Evolutionary conservation across 1,140 invertebrate species (phyloP).

Genomic region (Paralvinella palmiformis): DNA sequence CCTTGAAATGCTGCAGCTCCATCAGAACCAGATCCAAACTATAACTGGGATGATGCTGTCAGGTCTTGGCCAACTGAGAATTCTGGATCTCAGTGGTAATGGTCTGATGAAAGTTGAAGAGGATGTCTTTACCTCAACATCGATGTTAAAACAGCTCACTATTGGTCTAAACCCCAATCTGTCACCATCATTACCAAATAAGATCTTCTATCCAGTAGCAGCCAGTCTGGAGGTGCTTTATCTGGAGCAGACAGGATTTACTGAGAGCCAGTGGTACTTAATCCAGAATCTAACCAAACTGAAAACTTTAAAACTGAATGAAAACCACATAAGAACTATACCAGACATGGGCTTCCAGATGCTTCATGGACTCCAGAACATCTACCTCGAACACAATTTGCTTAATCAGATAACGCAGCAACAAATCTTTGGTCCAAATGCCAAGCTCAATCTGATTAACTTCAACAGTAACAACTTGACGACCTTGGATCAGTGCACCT

Average conservation of each 20-base stretch:
- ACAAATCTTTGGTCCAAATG: slow-evolving; percentile 7
- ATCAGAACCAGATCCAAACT: neutral
- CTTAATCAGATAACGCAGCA: neutral
- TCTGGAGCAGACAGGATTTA: neutral
- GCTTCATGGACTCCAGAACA: neutral
- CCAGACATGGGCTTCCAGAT: neutral
- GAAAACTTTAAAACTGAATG: neutral
- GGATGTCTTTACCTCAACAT: too few species aligned
- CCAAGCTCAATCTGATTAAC: neutral
- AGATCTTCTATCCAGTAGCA: neutral
- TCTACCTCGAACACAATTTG: neutral
- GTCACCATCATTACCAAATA: too few species aligned
- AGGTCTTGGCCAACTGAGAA: too few species aligned
- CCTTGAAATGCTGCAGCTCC: neutral
- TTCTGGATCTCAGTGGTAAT: too few species aligned
- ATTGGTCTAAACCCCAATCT: too few species aligned
- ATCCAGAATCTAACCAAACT: neutral
- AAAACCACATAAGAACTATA: neutral
- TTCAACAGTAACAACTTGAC: slow-evolving; percentile 12
- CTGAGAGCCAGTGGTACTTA: neutral
- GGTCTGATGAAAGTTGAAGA: too few species aligned
- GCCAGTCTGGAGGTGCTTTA: neutral
- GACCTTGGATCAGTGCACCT: slow-evolving; percentile 16
- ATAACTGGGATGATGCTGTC: too few species aligned
- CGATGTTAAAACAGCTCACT: too few species aligned